Base-by-base conservation (phyloP, 2,113 vertebrate genomes). In the Uria lomvia region DNA sequence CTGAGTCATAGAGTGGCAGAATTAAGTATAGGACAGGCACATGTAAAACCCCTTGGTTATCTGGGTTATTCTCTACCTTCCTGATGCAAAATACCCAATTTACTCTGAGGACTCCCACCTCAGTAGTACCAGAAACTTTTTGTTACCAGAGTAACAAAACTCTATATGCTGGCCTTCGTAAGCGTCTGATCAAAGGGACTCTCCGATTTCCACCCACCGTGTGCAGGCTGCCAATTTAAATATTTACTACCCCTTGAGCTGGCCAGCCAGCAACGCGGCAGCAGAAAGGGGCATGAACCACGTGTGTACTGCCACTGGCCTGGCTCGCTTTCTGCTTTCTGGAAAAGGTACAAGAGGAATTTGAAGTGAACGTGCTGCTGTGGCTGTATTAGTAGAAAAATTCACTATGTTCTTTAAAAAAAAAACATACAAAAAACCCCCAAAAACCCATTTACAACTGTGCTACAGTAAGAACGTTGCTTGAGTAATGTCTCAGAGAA, bases 141-240 rank as follows among this genome's bases (percentile, higher is more conserved):
- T 60, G 85, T 93, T 90, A 56, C 78, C 40, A 47, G 55, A 71
- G 89, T 59, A 93, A 92, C 86, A 87, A 56, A 77, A 52, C 45
- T 83, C 59, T 93, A 40, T 77, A 63, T 27, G 59, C 72, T 52
- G 32, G 47, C 29, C 34, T 86, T 80, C 8, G 2, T 40, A 73
- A 92, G 50, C 0, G 0, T 60, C 20, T 6, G 58, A 86, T 92
- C 81, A 91, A 91, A 91, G 90, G 82, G 88, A 88, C 83, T 92
- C 92, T 96, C 96, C 75, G 27, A 11, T 97, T 96, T 95, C 94
- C 92, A 94, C 73, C 85, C 90, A 42, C 89, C 66, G 58, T 29
- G 53, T 80, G 65, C 67, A 86, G 21, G 94, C 91, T 96, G 96
- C 97, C 96, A 97, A 77, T 59, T 94, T 86, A 86, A 98, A 94